phyloP scores from a whole-genome alignment of 2,113 vertebrate genomes.

The Probosciger aterrimus region DNA sequence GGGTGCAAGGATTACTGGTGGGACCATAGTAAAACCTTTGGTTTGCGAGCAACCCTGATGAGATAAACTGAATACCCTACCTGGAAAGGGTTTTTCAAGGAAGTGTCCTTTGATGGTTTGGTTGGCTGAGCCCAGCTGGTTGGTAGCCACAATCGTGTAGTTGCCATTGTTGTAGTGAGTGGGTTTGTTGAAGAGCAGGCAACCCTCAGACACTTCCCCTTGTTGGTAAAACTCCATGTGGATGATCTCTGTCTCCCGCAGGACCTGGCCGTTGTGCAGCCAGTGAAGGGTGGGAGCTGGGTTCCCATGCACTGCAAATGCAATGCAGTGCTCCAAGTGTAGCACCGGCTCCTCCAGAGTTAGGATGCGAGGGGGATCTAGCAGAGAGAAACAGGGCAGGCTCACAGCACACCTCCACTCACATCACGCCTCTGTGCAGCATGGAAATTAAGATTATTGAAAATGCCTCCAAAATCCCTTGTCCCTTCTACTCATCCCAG shows the following conservation, averaged over 20 bases:
- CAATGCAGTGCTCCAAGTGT: conserved; percentile 92
- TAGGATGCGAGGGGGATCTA: conserved; percentile 92
- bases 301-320: conserved; percentile 91
- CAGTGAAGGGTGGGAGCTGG: conserved; percentile 90
- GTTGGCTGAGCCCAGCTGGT: conserved; percentile 85
- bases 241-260: conserved; percentile 85
- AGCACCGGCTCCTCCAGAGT: conserved; percentile 88
- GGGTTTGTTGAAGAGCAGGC: conserved; percentile 92
- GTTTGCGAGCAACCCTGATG: neutral
- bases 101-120: conserved; percentile 94
- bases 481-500: neutral
- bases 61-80: conserved; percentile 56
- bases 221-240: conserved; percentile 86
- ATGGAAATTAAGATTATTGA: neutral
- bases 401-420: conserved; percentile 38
- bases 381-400: conserved; percentile 21
- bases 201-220: conserved; percentile 91
- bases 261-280: conserved; percentile 85
- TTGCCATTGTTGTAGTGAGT: conserved; percentile 97
- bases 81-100: conserved; percentile 83
- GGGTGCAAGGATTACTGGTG: neutral
- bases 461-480: neutral
- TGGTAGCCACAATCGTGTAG: conserved; percentile 93
- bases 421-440: neutral
- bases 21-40: neutral